phyloP scores from a whole-genome alignment of 1,140 invertebrate genomes.

The Elymnias hypermnestra region DNA sequence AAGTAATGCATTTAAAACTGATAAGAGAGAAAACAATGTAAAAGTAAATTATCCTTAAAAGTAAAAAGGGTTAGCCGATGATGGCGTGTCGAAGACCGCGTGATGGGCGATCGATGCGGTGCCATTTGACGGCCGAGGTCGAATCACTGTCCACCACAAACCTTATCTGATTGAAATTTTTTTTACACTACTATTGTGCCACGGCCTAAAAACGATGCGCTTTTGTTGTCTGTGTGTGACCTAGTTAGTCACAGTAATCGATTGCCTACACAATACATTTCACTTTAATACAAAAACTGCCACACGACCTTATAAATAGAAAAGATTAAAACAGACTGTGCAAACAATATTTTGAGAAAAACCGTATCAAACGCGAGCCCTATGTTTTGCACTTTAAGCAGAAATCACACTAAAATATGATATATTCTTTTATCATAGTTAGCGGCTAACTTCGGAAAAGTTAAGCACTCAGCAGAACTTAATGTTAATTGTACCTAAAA shows the following conservation, averaged over 20 bases:
- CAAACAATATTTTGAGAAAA: no score
- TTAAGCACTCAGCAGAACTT: no score
- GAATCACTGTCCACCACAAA: constrained; percentile 61
- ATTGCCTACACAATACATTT: constrained; percentile 44
- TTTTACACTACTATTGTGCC: constrained; percentile 45
- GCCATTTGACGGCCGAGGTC: constrained; percentile 71
- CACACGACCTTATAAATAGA: neutral
- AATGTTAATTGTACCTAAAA: no score
- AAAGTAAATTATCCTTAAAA: constrained; percentile 18
- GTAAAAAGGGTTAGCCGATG: constrained; percentile 30
- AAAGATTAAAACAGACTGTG: no score
- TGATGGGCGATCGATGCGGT: constrained; percentile 63
- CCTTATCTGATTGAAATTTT: constrained; percentile 67
- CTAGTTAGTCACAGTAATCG: constrained; percentile 57
- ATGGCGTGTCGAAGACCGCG: constrained; percentile 45
- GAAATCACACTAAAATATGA: no score
- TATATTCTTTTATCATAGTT: no score
- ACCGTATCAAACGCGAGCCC: no score
- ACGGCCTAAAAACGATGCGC: constrained; percentile 44
- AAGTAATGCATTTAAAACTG: no score
- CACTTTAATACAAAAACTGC: constrained; percentile 38
- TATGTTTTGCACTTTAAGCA: neutral
- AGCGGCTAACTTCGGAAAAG: no score
- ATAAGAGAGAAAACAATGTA: no score
- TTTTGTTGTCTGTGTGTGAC: constrained; percentile 62